These are phyloP conservation scores for Etheostoma cragini DNA, from an alignment of 2,113 vertebrate genomes.

Conservation along the genomic window DNA sequence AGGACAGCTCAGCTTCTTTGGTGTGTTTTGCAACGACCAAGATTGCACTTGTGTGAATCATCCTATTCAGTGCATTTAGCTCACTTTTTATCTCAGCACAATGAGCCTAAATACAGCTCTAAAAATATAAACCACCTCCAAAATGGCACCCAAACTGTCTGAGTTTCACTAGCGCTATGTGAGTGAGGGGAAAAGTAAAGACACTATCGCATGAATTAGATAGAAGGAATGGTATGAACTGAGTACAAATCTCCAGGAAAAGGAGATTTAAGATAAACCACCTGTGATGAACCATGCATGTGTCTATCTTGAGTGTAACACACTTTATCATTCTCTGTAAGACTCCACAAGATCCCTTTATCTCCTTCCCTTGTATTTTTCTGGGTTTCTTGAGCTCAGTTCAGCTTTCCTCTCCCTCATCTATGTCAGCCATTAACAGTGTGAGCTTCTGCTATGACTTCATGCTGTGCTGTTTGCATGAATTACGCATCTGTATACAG, in stretches of 20 bases:
- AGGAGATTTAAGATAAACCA: neutral
- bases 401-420: conserved; percentile 24
- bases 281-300: neutral
- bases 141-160: conserved; percentile 54
- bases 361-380: neutral
- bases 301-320: conserved; percentile 3
- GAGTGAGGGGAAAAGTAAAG: neutral
- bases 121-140: conserved; percentile 63
- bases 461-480: conserved; percentile 40
- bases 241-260: neutral
- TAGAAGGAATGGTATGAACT: neutral
- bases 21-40: neutral
- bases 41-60: conserved; percentile 22
- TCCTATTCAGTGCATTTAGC: conserved; percentile 55
- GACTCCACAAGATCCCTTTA: neutral
- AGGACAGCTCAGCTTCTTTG: neutral
- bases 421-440: conserved; percentile 28
- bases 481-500: conserved; percentile 26
- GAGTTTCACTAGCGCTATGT: conserved; percentile 43
- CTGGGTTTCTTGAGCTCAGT: neutral
- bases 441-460: conserved; percentile 22
- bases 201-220: conserved; percentile 16
- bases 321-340: neutral
- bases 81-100: conserved; percentile 61
- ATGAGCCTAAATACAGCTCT: conserved; percentile 54